Conservation (phyloP, 2,888 invertebrate species). For the Epistrophe grossulariae region DNA sequence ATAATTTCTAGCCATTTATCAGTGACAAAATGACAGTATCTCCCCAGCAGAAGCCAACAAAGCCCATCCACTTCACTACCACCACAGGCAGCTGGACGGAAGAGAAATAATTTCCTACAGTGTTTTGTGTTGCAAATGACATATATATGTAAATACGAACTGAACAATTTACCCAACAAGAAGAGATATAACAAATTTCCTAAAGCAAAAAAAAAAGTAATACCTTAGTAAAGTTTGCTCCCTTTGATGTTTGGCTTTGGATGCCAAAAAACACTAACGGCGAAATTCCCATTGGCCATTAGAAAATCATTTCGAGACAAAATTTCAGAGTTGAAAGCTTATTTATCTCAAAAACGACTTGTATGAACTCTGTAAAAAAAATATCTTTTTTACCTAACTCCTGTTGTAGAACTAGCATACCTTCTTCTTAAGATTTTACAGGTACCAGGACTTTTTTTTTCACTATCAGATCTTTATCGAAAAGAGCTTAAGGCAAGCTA, state of each 20-base stretch:
- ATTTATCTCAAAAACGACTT: background rate
- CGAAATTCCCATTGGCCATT: background rate
- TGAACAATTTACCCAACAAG: slow-evolving; percentile 10
- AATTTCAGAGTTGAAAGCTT: no score
- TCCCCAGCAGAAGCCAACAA: slow-evolving; percentile 67
- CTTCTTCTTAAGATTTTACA: no score
- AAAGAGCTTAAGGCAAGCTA: no score
- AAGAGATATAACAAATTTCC: slow-evolving; percentile 1
- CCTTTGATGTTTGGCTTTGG: background rate
- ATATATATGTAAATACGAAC: background rate
- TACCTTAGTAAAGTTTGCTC: background rate
- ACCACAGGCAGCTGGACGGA: slow-evolving; percentile 13
- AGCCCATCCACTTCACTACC: slow-evolving; percentile 49
- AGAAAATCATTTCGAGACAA: background rate
- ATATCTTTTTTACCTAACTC: no score
- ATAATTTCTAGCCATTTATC: slow-evolving; percentile 83
- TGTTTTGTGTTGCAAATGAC: slow-evolving; percentile 13
- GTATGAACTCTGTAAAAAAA: no score
- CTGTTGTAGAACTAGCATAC: no score
- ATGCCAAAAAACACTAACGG: background rate
- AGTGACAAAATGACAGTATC: slow-evolving; percentile 80
- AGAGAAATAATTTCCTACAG: slow-evolving; percentile 15
- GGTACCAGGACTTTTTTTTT: no score
- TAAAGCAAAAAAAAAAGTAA: background rate
- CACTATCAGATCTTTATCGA: no score